Evolutionary conservation across 1,140 invertebrate genomes (phyloP).

Genomic region (Ectropis grisescens): DNA sequence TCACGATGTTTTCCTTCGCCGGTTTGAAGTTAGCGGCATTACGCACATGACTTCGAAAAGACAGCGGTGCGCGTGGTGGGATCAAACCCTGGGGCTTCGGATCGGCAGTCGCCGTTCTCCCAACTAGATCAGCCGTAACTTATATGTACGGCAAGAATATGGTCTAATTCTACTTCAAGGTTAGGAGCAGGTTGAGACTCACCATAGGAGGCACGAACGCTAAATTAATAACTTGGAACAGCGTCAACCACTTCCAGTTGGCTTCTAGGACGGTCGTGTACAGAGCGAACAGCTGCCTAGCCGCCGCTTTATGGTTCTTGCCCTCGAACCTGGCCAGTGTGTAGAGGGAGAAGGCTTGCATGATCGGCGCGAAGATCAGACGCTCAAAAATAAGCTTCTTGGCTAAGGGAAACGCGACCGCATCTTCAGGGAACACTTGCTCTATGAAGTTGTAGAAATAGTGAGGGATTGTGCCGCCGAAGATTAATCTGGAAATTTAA

Average conservation of each 20-base stretch:
- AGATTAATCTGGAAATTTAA: conserved; percentile 74
- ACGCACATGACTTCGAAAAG: too few relatives aligned
- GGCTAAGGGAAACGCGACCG: conserved; percentile 63
- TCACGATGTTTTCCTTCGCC: too few relatives aligned
- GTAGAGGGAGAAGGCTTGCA: conserved; percentile 78
- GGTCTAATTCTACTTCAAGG: too few relatives aligned
- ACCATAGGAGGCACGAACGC: conserved; percentile 80
- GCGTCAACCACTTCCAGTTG: conserved; percentile 80
- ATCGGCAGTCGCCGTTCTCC: too few relatives aligned
- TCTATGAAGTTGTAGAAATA: conserved; percentile 78
- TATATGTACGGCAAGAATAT: too few relatives aligned
- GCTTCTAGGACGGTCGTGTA: conserved; percentile 74
- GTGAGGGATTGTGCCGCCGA: conserved; percentile 80
- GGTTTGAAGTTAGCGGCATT: too few relatives aligned
- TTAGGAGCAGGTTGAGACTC: too few relatives aligned
- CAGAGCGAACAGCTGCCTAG: conserved; percentile 72
- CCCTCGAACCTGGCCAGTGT: conserved; percentile 79
- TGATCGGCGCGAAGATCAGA: conserved; percentile 76
- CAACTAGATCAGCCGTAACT: too few relatives aligned
- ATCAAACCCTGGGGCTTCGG: too few relatives aligned
- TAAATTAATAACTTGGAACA: conserved; percentile 79
- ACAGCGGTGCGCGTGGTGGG: too few relatives aligned
- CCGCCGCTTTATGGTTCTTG: conserved; percentile 73
- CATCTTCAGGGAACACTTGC: conserved; percentile 67
- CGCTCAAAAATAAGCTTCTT: conserved; percentile 77